Evolutionary conservation across 2,888 invertebrate genomes (phyloP), one percentile per base, ranked within the genome.

Genomic region (Cerastis leucographa): DNA sequence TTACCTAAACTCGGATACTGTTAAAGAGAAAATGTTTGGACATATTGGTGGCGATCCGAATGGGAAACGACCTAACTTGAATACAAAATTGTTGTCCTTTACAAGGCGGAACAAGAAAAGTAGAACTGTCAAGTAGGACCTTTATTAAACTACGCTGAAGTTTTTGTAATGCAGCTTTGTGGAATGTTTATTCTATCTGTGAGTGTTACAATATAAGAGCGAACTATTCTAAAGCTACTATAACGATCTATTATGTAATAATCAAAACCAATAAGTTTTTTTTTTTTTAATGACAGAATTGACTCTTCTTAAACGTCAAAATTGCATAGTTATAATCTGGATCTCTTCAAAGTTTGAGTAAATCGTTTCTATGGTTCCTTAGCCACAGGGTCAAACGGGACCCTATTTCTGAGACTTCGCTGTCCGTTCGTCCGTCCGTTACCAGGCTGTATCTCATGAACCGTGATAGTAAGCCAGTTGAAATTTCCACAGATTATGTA

Each of bases 1-100:
- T 80, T 80, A 78, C 76, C 65, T 73, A 80, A 83, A 80, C 46
- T 78, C 64, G 77, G 70, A 76, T 79, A 49, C 76, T 66, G 49
- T 51, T 74, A 40, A 67, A 73, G 61, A 74, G 62, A 84, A 76
- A 76, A 71, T 76, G 40, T 74, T 62, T 64, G 61, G 78, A 56
- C 72, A 76, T 78, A 80, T 77, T 76, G 68, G 59, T 66, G 40
- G 59, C 9, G 46, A 78, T 54, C 19, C 25, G 22, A 51, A 29
- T 64, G 4, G 35, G 64, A 81, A 64, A 17, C 49, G 14, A 44
- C 8, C 42, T 2, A 35, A 59, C 14, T n/a, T 17, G 14, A 69
- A n/a, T 54, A 66, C 51, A 46, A 46, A 69, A 69, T 69, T 70
- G 14, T 35, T 56, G 25, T 51, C 22, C 51, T 83, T 61, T 64